These are phyloP conservation scores for Campoplex nolae DNA, from an alignment of 2,888 invertebrate genomes.

Conservation along the genomic window DNA sequence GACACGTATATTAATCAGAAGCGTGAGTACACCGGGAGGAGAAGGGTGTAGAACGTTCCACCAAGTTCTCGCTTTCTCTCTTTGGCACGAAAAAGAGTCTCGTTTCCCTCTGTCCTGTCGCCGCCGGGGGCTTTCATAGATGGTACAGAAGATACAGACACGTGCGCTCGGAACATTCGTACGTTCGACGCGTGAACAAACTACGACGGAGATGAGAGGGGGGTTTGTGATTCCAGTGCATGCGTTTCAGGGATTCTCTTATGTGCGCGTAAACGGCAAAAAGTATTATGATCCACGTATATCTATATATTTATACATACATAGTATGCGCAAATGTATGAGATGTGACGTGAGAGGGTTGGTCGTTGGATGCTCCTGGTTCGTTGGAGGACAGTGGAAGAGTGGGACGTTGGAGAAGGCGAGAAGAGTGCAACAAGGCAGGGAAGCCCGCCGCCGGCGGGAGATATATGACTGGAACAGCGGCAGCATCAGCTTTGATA, in stretches of 20 bases:
- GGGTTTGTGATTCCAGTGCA: slow-evolving; percentile 29
- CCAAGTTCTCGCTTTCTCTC: slow-evolving; percentile 30
- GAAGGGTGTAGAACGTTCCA: slow-evolving; percentile 9
- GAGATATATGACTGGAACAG: slow-evolving; percentile 59
- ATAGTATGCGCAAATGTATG: not conserved
- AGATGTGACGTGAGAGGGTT: slow-evolving; percentile 43
- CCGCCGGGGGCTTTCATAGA: slow-evolving; percentile 52
- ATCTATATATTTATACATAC: not conserved
- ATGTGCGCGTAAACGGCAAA: slow-evolving; percentile 22
- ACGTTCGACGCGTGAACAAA: slow-evolving; percentile 41
- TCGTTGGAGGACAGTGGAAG: slow-evolving; percentile 22
- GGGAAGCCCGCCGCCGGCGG: slow-evolving; percentile 36
- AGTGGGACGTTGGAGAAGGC: slow-evolving; percentile 39
- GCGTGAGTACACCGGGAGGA: slow-evolving; percentile 21
- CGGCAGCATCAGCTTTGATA: slow-evolving; percentile 79
- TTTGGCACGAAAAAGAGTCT: slow-evolving; percentile 43
- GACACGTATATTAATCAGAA: slow-evolving; percentile 64
- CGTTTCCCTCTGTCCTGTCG: slow-evolving; percentile 52
- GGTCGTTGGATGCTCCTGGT: slow-evolving; percentile 36
- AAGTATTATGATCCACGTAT: not conserved
- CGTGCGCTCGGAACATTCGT: slow-evolving; percentile 21
- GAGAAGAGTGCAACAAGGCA: slow-evolving; percentile 40
- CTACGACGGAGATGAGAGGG: slow-evolving; percentile 1
- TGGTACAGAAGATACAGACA: slow-evolving; percentile 12
- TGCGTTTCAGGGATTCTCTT: slow-evolving; percentile 33